These are phyloP conservation scores for Aphidoletes aphidimyza DNA, from an alignment of 2,888 invertebrate species.

Conservation along the genomic window DNA sequence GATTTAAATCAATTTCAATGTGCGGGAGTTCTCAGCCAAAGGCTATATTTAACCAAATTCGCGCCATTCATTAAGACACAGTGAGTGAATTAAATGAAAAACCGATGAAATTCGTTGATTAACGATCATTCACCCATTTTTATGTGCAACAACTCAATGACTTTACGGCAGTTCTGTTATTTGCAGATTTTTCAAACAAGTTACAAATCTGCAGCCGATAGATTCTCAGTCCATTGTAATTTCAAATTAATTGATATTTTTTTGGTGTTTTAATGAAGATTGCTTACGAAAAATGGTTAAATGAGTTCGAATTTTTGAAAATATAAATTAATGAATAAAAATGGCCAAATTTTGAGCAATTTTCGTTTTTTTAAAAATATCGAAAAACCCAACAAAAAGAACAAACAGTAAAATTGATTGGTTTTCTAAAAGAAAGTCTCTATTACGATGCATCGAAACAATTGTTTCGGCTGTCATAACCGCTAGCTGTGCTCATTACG, in stretches of 20 bases:
- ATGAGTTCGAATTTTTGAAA: no score
- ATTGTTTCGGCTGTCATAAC: conserved; percentile 35
- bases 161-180: neutral
- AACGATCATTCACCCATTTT: conserved; percentile 42
- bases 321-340: no score
- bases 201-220: neutral
- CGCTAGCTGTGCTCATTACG: neutral
- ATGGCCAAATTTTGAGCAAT: no score
- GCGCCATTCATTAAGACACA: neutral
- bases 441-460: neutral
- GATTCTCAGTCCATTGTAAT: no score
- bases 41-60: conserved; percentile 37
- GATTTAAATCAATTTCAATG: conserved; percentile 15
- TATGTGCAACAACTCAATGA: conserved; percentile 20
- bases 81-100: neutral
- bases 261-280: no score
- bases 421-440: neutral
- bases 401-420: neutral
- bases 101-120: conserved; percentile 33
- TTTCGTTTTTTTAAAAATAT: no score
- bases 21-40: neutral
- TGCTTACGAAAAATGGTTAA: no score
- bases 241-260: no score
- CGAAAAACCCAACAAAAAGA: neutral
- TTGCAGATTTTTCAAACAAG: neutral